These are phyloP conservation scores for Heloderma charlesbogerti DNA, from an alignment of 2,113 vertebrate genomes.

Conservation along the genomic window DNA sequence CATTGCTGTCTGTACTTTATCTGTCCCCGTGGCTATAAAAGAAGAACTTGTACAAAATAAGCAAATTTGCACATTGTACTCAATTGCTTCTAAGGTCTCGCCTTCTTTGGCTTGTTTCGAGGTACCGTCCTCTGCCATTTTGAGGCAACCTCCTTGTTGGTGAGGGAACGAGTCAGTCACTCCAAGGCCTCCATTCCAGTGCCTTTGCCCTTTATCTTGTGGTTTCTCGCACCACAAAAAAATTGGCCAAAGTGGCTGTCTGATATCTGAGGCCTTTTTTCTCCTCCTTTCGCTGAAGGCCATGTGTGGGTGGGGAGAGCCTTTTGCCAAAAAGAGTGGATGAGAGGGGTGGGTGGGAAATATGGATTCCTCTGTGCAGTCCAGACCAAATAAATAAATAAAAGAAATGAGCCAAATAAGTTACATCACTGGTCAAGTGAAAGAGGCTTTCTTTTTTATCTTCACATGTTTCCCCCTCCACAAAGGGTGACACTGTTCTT, in stretches of 20 bases:
- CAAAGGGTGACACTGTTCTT: conserved; percentile 47
- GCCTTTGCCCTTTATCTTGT: conserved; percentile 12
- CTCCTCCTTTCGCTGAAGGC: not conserved
- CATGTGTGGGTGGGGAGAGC: not conserved
- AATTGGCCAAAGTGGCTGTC: not conserved
- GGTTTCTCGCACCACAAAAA: not conserved
- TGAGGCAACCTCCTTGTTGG: not conserved
- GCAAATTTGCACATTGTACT: not conserved
- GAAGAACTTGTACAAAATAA: too few species aligned
- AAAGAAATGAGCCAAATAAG: conserved; percentile 10
- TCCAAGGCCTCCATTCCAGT: not conserved
- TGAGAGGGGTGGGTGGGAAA: not conserved
- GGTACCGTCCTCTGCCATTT: not conserved
- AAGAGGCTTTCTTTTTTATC: conserved; percentile 18
- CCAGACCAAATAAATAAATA: conserved; percentile 17
- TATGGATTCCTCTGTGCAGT: not conserved
- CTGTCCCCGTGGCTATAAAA: too few species aligned
- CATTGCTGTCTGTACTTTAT: too few species aligned
- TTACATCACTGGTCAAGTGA: conserved; percentile 18
- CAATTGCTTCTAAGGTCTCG: not conserved
- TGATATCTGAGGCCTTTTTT: not conserved
- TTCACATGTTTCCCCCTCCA: conserved; percentile 26
- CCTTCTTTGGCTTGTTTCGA: not conserved
- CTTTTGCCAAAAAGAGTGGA: not conserved
- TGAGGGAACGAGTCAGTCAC: not conserved